Evolutionary conservation across 2,888 invertebrate genomes (phyloP).

Genomic region (Dexiosoma caninum): DNA sequence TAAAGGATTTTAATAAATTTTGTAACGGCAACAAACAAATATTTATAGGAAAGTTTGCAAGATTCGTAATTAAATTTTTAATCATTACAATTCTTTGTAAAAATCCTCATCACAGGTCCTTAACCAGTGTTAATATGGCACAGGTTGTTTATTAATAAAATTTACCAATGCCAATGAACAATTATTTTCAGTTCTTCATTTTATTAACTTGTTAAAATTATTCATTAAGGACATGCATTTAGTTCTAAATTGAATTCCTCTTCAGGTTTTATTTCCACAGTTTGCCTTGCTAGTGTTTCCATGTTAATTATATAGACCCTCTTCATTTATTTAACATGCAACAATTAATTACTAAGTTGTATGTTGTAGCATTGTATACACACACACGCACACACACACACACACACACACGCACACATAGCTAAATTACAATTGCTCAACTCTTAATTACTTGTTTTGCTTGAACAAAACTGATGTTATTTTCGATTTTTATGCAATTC

Average conservation of each 20-base stretch:
- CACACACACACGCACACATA: not conserved
- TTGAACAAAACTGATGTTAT: conserved; percentile 52
- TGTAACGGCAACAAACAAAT: too few relatives aligned
- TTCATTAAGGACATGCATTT: not conserved
- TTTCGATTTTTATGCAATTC: conserved; percentile 43
- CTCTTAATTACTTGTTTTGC: conserved; percentile 63
- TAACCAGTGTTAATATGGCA: too few relatives aligned
- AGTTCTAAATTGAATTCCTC: conserved; percentile 29
- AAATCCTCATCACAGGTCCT: too few relatives aligned
- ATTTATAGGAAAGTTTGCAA: too few relatives aligned
- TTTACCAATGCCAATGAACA: too few relatives aligned
- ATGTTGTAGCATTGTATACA: not conserved
- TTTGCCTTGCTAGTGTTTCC: conserved; percentile 23
- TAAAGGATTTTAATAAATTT: too few relatives aligned
- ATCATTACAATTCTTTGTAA: too few relatives aligned
- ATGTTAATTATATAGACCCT: conserved; percentile 59
- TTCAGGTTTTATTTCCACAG: not conserved
- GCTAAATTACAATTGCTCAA: conserved; percentile 61
- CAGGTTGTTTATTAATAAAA: too few relatives aligned
- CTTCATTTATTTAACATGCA: conserved; percentile 61
- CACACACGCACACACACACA: not conserved
- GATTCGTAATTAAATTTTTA: too few relatives aligned
- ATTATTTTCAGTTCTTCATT: not conserved
- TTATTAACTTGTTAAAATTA: not conserved
- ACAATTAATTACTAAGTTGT: conserved; percentile 59